A percentile compares a stretch with the other conserved stretches of the same genome.
Evolutionary conservation across 2,113 vertebrate genomes (phyloP).

Genomic region (Syngnathus floridae): DNA sequence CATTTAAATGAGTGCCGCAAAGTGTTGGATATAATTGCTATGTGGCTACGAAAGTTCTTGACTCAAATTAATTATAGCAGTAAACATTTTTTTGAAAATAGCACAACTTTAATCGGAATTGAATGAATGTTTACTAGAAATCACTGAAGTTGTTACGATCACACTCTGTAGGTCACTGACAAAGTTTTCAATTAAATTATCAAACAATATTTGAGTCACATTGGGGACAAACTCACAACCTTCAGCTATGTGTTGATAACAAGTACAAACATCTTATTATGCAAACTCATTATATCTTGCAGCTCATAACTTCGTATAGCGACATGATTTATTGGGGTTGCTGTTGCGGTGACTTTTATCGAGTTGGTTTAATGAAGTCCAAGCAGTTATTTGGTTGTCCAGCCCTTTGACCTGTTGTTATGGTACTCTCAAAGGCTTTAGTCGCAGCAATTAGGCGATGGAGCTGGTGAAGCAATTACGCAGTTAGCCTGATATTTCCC

Average conservation of each 20-base stretch:
- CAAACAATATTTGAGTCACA: too few species aligned
- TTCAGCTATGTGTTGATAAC: too few species aligned
- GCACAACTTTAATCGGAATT: too few species aligned
- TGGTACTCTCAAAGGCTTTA: background rate
- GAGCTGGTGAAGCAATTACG: background rate
- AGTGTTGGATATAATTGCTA: background rate
- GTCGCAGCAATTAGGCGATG: conserved; percentile 1
- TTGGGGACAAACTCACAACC: too few species aligned
- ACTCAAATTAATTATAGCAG: too few species aligned
- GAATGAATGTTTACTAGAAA: too few species aligned
- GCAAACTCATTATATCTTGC: background rate
- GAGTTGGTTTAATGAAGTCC: conserved; percentile 1
- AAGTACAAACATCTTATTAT: background rate
- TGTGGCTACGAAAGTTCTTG: too few species aligned
- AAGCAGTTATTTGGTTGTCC: background rate
- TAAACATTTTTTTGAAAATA: too few species aligned
- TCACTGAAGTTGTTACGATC: too few species aligned
- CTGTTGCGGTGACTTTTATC: background rate
- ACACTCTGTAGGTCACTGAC: too few species aligned
- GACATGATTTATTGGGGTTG: background rate
- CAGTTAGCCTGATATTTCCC: background rate
- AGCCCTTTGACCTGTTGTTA: background rate
- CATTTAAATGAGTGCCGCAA: background rate
- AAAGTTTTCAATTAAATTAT: too few species aligned
- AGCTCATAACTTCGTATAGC: background rate